Conservation (phyloP, 2,797 vertebrate species). For the Chrosomus eos region DNA sequence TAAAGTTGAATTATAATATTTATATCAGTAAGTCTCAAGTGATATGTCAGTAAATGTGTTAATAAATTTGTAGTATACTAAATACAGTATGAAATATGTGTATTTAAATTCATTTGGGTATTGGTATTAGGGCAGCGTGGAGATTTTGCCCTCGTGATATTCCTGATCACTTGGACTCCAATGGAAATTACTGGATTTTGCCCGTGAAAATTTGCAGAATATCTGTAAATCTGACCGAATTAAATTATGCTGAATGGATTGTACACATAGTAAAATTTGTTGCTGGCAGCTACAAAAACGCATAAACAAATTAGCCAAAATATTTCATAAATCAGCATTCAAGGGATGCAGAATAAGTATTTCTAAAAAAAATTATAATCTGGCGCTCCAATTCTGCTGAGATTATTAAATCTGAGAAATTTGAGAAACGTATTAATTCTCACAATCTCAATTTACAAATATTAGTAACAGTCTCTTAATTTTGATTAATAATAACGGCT, state of each 20-base stretch:
- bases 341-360: not conserved
- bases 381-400: too few relatives aligned
- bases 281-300: not conserved
- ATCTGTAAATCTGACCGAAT: not conserved
- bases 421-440: not conserved
- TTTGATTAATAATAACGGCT: not conserved
- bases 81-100: not conserved
- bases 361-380: too few relatives aligned
- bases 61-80: not conserved
- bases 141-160: not conserved
- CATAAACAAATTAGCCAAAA: not conserved
- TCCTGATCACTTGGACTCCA: not conserved
- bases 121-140: not conserved
- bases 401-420: not conserved
- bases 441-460: not conserved
- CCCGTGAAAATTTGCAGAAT: not conserved
- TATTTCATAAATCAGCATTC: not conserved
- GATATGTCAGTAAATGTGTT: not conserved
- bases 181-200: not conserved
- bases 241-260: not conserved
- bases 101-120: not conserved
- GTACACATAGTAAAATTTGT: not conserved
- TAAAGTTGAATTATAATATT: not conserved
- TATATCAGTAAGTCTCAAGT: not conserved
- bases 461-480: not conserved